Evolutionary conservation across 2,888 invertebrate genomes (phyloP), one percentile per base, ranked within the genome.

Genomic region (Rhingia campestris): DNA sequence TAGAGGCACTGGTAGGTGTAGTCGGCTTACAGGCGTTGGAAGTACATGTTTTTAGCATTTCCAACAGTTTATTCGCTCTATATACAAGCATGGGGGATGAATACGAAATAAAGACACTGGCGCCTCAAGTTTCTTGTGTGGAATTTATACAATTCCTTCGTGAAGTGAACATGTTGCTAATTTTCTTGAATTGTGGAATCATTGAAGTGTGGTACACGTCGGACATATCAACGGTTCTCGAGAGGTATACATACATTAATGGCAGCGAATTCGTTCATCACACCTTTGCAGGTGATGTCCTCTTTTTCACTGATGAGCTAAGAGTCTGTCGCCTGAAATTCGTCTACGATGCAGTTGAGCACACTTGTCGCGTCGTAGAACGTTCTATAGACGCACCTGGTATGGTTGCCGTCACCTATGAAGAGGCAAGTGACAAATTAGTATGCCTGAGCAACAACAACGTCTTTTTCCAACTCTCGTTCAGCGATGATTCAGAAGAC

Each of bases 371-470:
- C 1, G 87, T 89, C 4, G 67, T 84, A 10, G 88, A 89, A 37
- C 76, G 75, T 35, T 87, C 81, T 0, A 89, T 89, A 69, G 63
- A 85, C 3, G 86, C 91, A 4, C 79, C 88, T 2, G 90, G 89
- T 2, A 90, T 91, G 81, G 86, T 89, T 14, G 90, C 89, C 3
- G 88, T 91, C 53, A 90, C 90, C 0, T 91, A 89, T 88, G 87
- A 89, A 3, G 86, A 88, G 10, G 86, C 87, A 9, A 87, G 88
- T 22, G 81, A 88, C 4, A 89, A 88, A 66, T 80, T 91, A 14
- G 88, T 91, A 39, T 91, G 91, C 37, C 86, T 91, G 9, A 90
- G 89, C 70, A 88, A 88, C 43, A 91, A 91, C 72, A 91, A 91
- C 58, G 88, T 91, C 7, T 91, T 91, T 58, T 90, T 91, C 85